Conservation (phyloP, 1,140 invertebrate genomes). For the Zaprionus kolodkinae region DNA sequence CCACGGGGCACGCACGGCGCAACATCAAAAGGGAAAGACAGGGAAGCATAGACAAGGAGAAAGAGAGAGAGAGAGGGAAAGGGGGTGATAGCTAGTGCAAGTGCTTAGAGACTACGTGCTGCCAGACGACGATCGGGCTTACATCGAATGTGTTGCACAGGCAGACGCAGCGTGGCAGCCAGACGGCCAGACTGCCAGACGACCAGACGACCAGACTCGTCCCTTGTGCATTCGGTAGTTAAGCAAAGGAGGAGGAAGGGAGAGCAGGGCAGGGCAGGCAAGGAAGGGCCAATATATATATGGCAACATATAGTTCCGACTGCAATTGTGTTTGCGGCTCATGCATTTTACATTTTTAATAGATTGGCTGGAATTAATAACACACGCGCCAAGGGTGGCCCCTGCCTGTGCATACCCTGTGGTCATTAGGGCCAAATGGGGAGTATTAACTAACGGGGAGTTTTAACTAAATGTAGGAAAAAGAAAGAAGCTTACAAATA, state of each 20-base stretch:
- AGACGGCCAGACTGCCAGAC: conserved; percentile 8
- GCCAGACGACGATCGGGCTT: conserved; percentile 50
- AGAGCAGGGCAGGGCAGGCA: neutral
- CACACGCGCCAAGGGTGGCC: conserved; percentile 18
- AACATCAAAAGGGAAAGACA: conserved; percentile 51
- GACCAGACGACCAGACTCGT: conserved; percentile 25
- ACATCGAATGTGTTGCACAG: conserved; percentile 18
- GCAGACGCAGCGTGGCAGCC: neutral
- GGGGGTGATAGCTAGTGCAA: neutral
- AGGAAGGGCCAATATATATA: neutral
- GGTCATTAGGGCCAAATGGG: neutral
- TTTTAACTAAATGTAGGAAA: too few species aligned
- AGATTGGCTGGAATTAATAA: conserved; percentile 80
- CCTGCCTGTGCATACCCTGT: conserved; percentile 5
- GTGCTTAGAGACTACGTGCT: conserved; percentile 59
- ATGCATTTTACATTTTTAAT: conserved; percentile 84
- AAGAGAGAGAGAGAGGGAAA: neutral
- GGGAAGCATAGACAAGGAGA: neutral
- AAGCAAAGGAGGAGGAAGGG: neutral
- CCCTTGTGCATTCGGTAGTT: conserved; percentile 54
- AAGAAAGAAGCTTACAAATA: too few species aligned
- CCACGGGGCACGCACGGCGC: conserved; percentile 49
- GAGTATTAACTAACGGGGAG: neutral
- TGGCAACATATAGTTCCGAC: conserved; percentile 40
- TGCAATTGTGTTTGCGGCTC: conserved; percentile 72